Evolutionary conservation across 2,888 invertebrate genomes (phyloP).

Genomic region (Sinotaia quadrata): DNA sequence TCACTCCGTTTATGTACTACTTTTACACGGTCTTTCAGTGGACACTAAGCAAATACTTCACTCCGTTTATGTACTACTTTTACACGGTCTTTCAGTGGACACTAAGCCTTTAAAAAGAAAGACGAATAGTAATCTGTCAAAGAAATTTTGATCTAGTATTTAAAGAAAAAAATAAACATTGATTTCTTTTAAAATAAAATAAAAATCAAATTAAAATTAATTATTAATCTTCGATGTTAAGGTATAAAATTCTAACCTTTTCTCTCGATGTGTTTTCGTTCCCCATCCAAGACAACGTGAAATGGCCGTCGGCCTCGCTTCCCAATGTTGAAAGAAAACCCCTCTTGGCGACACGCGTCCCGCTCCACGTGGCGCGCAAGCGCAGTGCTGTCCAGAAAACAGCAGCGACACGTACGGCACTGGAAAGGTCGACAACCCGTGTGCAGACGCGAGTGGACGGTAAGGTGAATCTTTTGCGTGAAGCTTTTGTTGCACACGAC

Average conservation of each 20-base stretch:
- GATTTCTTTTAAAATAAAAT: no score
- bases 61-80: no score
- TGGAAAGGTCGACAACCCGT: constrained; percentile 37
- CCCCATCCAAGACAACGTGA: neutral
- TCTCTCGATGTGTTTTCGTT: neutral
- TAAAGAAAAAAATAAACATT: no score
- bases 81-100: no score
- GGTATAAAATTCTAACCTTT: neutral
- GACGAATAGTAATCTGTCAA: no score
- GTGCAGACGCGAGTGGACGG: constrained; percentile 37
- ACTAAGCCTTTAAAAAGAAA: no score
- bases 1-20: no score
- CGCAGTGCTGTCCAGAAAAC: constrained; percentile 39
- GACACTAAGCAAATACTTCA: no score
- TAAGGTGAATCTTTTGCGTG: constrained; percentile 38
- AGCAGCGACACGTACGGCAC: constrained; percentile 30
- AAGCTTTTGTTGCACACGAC: constrained; percentile 26
- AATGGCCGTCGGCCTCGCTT: constrained; percentile 14
- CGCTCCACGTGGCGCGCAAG: constrained; percentile 35
- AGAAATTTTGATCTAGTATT: no score
- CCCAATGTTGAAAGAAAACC: constrained; percentile 10
- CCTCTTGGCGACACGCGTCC: constrained; percentile 13
- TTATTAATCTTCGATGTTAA: no score
- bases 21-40: no score
- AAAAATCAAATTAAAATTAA: no score